Evolutionary conservation across 2,888 invertebrate species (phyloP).

Genomic region (Aleiodes leptofemur): DNA sequence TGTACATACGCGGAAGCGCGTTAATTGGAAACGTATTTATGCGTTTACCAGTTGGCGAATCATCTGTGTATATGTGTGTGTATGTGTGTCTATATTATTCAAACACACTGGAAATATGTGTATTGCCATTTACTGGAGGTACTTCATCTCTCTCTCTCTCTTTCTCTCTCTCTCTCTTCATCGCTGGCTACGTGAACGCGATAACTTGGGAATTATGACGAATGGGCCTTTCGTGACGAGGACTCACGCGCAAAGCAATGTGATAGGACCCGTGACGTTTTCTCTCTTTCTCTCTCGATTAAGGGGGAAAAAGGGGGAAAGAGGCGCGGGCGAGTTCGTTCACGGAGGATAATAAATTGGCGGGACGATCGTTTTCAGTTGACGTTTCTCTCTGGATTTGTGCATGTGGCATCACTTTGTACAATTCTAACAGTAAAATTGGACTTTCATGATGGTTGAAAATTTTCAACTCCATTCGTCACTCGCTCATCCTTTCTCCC

Average conservation of each 20-base stretch:
- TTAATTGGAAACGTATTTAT: conserved; percentile 64
- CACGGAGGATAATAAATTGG: conserved; percentile 12
- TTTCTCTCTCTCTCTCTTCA: no score
- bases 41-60: conserved; percentile 38
- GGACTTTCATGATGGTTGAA: background rate
- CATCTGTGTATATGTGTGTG: background rate
- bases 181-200: conserved; percentile 15
- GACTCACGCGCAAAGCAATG: conserved; percentile 49
- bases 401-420: background rate
- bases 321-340: no score
- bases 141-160: no score
- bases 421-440: background rate
- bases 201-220: conserved; percentile 59
- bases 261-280: background rate
- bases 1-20: conserved; percentile 60
- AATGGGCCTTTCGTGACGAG: conserved; percentile 61
- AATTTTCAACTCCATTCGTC: background rate
- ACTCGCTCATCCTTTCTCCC: no score
- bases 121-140: background rate
- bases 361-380: conserved; percentile 3
- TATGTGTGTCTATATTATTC: background rate
- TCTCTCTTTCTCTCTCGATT: no score
- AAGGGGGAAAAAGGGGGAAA: no score
- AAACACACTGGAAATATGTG: background rate
- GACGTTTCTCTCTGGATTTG: no score